A percentile compares a stretch with the other conserved stretches of the same genome.
These are phyloP conservation scores for Heliconius aoede DNA, from an alignment of 2,888 invertebrate species.

Conservation along the genomic window DNA sequence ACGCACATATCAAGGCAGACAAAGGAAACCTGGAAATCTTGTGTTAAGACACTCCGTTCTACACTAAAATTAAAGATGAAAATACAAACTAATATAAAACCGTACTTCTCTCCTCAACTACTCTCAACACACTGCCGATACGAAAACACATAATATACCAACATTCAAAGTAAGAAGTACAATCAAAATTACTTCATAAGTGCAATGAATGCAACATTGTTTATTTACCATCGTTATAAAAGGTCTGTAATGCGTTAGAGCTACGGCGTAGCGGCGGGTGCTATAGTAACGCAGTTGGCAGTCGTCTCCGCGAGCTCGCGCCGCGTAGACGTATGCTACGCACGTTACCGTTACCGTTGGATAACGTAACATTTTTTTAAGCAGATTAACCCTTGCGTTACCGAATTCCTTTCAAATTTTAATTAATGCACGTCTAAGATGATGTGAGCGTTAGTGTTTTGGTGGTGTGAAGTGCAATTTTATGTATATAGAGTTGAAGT, in stretches of 20 bases:
- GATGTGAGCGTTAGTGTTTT: slow-evolving; percentile 44
- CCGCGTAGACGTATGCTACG: slow-evolving; percentile 68
- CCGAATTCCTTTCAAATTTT: slow-evolving; percentile 54
- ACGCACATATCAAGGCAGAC: no score
- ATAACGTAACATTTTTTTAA: slow-evolving; percentile 20
- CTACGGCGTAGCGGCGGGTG: slow-evolving; percentile 71
- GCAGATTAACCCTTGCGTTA: slow-evolving; percentile 38
- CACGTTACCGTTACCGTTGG: slow-evolving; percentile 28
- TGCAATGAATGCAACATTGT: slow-evolving; percentile 43
- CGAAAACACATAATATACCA: background rate
- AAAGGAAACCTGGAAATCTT: no score
- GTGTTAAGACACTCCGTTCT: no score
- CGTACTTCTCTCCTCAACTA: background rate
- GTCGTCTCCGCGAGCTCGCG: slow-evolving; percentile 67
- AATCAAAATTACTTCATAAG: slow-evolving; percentile 21
- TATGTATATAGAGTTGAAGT: slow-evolving; percentile 34
- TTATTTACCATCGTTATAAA: slow-evolving; percentile 51
- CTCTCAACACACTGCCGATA: background rate
- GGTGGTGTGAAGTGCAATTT: slow-evolving; percentile 51
- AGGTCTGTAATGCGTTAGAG: slow-evolving; percentile 49
- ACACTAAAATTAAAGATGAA: background rate
- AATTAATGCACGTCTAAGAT: slow-evolving; percentile 51
- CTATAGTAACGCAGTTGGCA: slow-evolving; percentile 81
- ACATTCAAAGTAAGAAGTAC: background rate
- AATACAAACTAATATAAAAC: background rate